A percentile compares a stretch with the other conserved stretches of the same genome.
phyloP scores from a whole-genome alignment of 2,113 vertebrate species.

The Cololabis saira region DNA sequence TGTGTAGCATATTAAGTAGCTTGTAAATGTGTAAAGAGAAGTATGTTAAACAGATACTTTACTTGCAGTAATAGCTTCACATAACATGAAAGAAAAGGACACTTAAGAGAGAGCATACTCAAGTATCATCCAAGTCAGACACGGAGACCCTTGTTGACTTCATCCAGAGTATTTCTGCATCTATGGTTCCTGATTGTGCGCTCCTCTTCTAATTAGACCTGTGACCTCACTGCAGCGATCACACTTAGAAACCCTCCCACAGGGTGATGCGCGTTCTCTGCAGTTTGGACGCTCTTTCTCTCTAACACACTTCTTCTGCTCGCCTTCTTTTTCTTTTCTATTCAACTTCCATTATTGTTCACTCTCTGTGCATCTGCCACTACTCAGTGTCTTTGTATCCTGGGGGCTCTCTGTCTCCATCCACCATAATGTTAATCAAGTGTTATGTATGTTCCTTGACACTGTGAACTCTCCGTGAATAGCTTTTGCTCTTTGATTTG shows the following conservation, averaged over 20 bases:
- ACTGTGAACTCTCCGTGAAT: conserved; percentile 43
- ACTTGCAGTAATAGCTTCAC: too few species aligned
- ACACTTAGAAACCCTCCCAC: conserved; percentile 57
- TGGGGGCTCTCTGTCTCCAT: conserved; percentile 50
- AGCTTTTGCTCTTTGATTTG: conserved; percentile 40
- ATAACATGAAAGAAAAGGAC: too few species aligned
- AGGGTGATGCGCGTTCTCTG: conserved; percentile 23
- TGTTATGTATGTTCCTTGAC: conserved; percentile 52
- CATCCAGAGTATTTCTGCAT: conserved; percentile 34
- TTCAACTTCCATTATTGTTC: conserved; percentile 23
- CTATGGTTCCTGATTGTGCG: conserved; percentile 43
- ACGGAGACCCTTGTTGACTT: conserved; percentile 39
- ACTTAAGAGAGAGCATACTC: conserved; percentile 9
- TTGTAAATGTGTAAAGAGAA: too few species aligned
- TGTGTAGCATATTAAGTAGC: too few species aligned
- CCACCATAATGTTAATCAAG: conserved; percentile 51
- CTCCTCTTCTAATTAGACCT: conserved; percentile 55
- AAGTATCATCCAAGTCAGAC: neutral
- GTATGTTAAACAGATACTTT: too few species aligned
- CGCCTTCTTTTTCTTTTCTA: conserved; percentile 3
- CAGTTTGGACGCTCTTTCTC: conserved; percentile 43
- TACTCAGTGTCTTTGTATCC: conserved; percentile 1
- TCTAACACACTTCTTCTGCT: conserved; percentile 8
- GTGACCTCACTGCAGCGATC: conserved; percentile 61
- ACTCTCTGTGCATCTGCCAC: conserved; percentile 10